Conservation (phyloP, 2,888 invertebrate species). For the Germaria angustata region DNA sequence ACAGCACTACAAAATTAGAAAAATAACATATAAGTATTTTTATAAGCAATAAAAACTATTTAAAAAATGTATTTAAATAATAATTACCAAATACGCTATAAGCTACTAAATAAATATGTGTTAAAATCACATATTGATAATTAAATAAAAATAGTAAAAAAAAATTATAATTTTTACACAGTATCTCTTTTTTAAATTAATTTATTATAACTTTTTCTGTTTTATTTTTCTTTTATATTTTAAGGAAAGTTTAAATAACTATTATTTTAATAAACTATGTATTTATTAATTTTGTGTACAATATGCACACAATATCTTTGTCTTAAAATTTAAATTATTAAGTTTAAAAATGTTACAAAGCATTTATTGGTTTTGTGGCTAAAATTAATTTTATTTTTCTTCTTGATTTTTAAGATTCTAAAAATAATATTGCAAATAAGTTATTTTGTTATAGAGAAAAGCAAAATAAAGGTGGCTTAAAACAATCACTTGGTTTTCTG, state of each 20-base stretch:
- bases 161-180: conserved; percentile 38
- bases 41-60: neutral
- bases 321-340: neutral
- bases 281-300: conserved; percentile 54
- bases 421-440: conserved; percentile 63
- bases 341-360: conserved; percentile 44
- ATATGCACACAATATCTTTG: conserved; percentile 49
- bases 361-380: conserved; percentile 2
- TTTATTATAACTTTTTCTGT: neutral
- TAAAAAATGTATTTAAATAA: conserved; percentile 14
- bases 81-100: conserved; percentile 22
- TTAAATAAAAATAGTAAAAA: conserved; percentile 5
- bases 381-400: neutral
- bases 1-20: conserved; percentile 45
- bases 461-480: conserved; percentile 33
- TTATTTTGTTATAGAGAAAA: conserved; percentile 25
- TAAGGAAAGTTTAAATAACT: neutral
- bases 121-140: conserved; percentile 43
- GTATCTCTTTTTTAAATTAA: conserved; percentile 18
- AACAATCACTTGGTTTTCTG: neutral
- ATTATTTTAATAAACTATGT: neutral
- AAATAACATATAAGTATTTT: conserved; percentile 1
- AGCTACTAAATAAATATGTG: conserved; percentile 44
- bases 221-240: neutral
- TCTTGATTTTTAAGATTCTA: conserved; percentile 17